Conservation (phyloP, 30 jellyfish, hydroid and myxozoan genomes). For the Rhopilema esculentum region DNA sequence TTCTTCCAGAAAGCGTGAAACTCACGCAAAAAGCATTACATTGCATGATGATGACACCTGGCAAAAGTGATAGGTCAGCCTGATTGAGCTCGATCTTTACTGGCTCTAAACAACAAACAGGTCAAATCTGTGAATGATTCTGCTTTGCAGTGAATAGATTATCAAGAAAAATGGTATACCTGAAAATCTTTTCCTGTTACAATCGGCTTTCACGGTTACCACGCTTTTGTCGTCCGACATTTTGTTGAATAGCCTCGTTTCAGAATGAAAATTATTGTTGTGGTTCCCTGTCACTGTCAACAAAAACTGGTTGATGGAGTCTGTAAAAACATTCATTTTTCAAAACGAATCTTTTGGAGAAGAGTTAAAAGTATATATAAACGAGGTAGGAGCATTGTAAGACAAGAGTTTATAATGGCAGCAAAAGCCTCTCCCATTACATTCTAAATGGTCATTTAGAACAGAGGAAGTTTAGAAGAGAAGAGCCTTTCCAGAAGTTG, state of each 20-base stretch:
- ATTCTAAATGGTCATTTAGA: too few species aligned
- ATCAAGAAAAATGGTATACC: background rate
- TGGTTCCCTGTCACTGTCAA: constrained; percentile 11
- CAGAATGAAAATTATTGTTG: background rate
- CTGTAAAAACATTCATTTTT: constrained; percentile 6
- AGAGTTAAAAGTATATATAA: constrained; percentile 7
- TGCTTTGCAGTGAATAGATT: too few species aligned
- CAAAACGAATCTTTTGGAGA: background rate
- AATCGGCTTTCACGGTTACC: constrained; percentile 46
- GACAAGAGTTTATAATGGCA: background rate
- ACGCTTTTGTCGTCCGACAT: constrained; percentile 18
- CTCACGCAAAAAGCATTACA: too few species aligned
- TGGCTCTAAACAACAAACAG: too few species aligned
- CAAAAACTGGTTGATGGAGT: constrained; percentile 21
- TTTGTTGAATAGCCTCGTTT: constrained; percentile 11
- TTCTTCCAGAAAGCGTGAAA: too few species aligned
- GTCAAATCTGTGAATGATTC: too few species aligned
- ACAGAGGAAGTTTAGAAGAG: too few species aligned
- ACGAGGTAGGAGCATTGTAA: constrained; percentile 12
- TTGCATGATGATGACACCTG: too few species aligned
- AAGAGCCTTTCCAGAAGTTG: too few species aligned
- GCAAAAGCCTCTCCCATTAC: background rate
- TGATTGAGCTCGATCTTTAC: too few species aligned
- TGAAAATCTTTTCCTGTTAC: constrained; percentile 24
- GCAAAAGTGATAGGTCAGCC: too few species aligned